Percentiles rank a stretch among this genome's conserved stretches.
phyloP scores from a whole-genome alignment of 2,888 invertebrate genomes.

The Priocnemis perturbator region DNA sequence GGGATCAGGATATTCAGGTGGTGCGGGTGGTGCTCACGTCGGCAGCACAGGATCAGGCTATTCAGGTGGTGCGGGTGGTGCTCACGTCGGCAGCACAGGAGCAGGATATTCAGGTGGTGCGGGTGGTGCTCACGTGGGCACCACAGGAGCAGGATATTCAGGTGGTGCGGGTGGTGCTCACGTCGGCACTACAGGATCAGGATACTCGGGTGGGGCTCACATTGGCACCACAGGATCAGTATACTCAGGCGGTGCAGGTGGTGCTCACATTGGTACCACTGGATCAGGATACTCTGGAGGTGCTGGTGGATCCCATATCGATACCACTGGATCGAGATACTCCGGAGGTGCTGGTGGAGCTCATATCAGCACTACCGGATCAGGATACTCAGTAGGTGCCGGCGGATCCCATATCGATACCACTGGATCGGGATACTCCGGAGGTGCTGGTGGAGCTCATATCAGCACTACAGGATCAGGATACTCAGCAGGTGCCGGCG shows the following conservation, averaged over 20 bases:
- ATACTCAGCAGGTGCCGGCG: conserved; percentile 5
- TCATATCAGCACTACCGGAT: conserved; percentile 2
- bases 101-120: conserved; percentile 7
- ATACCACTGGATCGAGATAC: conserved; percentile 5
- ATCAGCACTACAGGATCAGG: background rate
- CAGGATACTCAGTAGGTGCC: conserved; percentile 6
- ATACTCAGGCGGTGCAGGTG: conserved; percentile 11
- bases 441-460: conserved; percentile 8
- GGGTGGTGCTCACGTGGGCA: background rate
- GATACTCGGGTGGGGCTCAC: conserved; percentile 9
- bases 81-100: conserved; percentile 14
- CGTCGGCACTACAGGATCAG: background rate
- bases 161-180: conserved; percentile 5
- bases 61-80: conserved; percentile 2
- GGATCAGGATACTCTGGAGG: conserved; percentile 18
- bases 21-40: background rate
- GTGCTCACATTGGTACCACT: conserved; percentile 17
- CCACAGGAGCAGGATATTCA: conserved; percentile 16
- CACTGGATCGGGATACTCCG: conserved; percentile 6
- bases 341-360: conserved; percentile 1
- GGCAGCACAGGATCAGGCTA: conserved; percentile 5
- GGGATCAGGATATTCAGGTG: conserved; percentile 15
- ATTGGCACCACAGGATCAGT: conserved; percentile 7
- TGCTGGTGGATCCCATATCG: conserved; percentile 18
- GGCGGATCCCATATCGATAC: conserved; percentile 8